Evolutionary conservation across 1,140 invertebrate species (phyloP), one percentile per base, ranked within the genome.

Genomic region (Caerostris darwini): DNA sequence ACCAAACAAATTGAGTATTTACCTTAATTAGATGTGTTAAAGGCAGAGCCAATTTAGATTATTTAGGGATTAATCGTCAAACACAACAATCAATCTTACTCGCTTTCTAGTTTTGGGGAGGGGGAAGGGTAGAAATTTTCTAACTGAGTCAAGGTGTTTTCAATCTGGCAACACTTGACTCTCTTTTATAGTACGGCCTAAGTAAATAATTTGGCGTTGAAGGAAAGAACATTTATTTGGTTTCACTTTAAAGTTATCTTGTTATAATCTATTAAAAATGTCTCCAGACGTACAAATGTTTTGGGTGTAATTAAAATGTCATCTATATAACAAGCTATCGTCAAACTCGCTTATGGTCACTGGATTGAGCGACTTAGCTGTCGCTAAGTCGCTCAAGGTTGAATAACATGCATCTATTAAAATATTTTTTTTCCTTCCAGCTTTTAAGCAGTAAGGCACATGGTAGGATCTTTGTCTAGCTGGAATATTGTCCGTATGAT

Each of bases 11-110:
- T 3, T 4, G 14, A 57, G 17, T 34, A 12, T 12, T n/a, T 56
- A 95, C 94, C 53, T 95, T 95, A 50, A 95, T 89, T 56, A 96
- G 89, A 4, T 95, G 57, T 77, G 95, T 95, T 56, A 96, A 94
- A 7, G 96, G 96, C 12, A 94, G 91, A 56, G 96, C 95, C 14
- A 96, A 90, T n/a, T 94, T 85, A 3, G 96, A 95, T n/a, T 96
- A 95, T 87, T 96, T 95, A 7, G 94, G 95, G 8, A 96, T 95
- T 92, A 97, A 97, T 81, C 2, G 96, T 95, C 90, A 96, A 95
- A 3, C 96, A 96, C 12, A 96, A 34, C 34, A 94, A 97, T 96
- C 82, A 96, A 92, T 71, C 96, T 90, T 0, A 97, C 34, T 81
- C 96, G 95, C 86, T 95, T 96, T 6, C 95, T 89, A 95, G 95